These are phyloP conservation scores for Bradynema listronoti DNA, from an alignment of 1,140 invertebrate species.

Conservation along the genomic window DNA sequence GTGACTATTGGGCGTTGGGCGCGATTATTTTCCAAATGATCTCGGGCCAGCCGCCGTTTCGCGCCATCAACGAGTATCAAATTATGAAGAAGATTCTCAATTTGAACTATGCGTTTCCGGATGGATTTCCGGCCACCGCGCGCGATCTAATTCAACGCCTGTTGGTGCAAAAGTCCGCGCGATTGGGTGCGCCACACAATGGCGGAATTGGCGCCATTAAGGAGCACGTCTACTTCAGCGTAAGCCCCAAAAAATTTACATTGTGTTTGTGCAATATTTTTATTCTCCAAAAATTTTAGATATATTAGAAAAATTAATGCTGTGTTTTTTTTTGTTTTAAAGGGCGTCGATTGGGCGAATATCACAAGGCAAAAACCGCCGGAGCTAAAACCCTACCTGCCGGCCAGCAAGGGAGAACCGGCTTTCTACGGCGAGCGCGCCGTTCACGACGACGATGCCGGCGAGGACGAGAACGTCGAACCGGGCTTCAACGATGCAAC, in stretches of 20 bases:
- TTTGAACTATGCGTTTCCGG: conserved; percentile 83
- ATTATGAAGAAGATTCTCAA: conserved; percentile 92
- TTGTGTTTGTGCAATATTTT: conserved; percentile 4
- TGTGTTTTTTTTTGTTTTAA: background rate
- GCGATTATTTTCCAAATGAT: conserved; percentile 97
- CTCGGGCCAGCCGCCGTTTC: conserved; percentile 81
- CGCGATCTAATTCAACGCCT: conserved; percentile 80
- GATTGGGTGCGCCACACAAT: conserved; percentile 32
- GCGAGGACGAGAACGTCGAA: conserved; percentile 72
- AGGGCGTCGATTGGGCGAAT: conserved; percentile 74
- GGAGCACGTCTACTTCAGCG: conserved; percentile 54
- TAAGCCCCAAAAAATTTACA: conserved; percentile 59
- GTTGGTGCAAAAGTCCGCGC: conserved; percentile 63
- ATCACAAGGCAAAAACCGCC: conserved; percentile 74
- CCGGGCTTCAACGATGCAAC: conserved; percentile 77
- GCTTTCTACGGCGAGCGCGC: conserved; percentile 64
- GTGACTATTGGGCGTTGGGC: conserved; percentile 83
- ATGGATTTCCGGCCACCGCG: conserved; percentile 75
- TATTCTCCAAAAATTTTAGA: conserved; percentile 6
- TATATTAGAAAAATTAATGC: background rate
- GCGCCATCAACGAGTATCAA: conserved; percentile 83
- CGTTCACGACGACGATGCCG: conserved; percentile 48
- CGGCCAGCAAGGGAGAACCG: conserved; percentile 68
- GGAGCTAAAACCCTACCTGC: conserved; percentile 71
- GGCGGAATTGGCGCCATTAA: conserved; percentile 36